Evolutionary conservation across 2,888 invertebrate species (phyloP).

Genomic region (Morpho helenor): DNA sequence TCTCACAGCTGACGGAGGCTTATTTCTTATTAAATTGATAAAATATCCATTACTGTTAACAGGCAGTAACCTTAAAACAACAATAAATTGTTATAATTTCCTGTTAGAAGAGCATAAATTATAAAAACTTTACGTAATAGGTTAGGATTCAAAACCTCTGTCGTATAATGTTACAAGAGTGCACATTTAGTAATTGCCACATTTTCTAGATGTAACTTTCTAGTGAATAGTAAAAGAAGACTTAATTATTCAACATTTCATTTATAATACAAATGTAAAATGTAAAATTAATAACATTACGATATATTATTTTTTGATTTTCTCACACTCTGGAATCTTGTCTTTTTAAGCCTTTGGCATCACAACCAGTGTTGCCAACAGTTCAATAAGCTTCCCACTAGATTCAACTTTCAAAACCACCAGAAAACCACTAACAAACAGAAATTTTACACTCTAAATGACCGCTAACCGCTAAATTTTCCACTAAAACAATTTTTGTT

Average conservation of each 20-base stretch:
- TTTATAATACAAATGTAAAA: slow-evolving; percentile 19
- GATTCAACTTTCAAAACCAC: too few species aligned
- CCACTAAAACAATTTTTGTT: too few species aligned
- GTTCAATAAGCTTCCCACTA: too few species aligned
- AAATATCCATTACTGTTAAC: slow-evolving; percentile 47
- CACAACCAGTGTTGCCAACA: too few species aligned
- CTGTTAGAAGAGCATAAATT: slow-evolving; percentile 11
- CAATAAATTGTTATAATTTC: slow-evolving; percentile 18
- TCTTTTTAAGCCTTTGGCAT: too few species aligned
- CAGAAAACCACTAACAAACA: too few species aligned
- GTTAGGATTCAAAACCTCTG: slow-evolving; percentile 45
- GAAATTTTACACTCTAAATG: too few species aligned
- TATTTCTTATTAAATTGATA: slow-evolving; percentile 52
- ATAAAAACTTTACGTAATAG: slow-evolving; percentile 2
- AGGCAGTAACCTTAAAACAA: slow-evolving; percentile 53
- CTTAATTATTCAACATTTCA: slow-evolving; percentile 40
- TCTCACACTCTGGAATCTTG: too few species aligned
- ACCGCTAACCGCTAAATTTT: too few species aligned
- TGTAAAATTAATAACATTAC: too few species aligned
- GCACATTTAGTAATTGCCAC: slow-evolving; percentile 64
- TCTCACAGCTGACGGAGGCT: slow-evolving; percentile 47
- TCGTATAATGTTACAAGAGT: slow-evolving; percentile 49
- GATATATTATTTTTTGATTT: too few species aligned
- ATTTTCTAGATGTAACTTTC: slow-evolving; percentile 37
- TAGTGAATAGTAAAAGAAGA: slow-evolving; percentile 4